These are phyloP conservation scores for Acanthoscelides obtectus DNA, from an alignment of 2,888 invertebrate genomes.

Conservation along the genomic window DNA sequence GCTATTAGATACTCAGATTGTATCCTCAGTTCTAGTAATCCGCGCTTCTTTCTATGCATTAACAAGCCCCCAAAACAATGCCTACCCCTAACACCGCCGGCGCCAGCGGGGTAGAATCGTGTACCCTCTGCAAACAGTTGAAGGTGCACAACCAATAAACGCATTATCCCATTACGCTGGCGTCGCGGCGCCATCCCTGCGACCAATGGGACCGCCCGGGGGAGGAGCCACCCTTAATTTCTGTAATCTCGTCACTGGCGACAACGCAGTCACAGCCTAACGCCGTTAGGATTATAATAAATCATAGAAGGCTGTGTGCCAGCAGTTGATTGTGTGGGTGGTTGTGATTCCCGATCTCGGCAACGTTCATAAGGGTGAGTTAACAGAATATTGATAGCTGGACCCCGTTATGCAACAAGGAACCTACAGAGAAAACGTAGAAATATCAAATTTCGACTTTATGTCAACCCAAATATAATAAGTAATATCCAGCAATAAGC, in stretches of 20 bases:
- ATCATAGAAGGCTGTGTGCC: slow-evolving; percentile 2
- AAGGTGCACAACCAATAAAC: slow-evolving; percentile 38
- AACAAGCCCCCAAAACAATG: background rate
- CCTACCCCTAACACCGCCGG: background rate
- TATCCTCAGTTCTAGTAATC: no score
- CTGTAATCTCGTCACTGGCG: slow-evolving; percentile 32
- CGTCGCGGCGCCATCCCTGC: slow-evolving; percentile 43
- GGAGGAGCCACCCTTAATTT: slow-evolving; percentile 43
- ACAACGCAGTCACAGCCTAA: slow-evolving; percentile 33
- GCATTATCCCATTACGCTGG: slow-evolving; percentile 37
- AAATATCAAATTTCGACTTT: no score
- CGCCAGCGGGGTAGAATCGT: background rate
- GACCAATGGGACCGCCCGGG: slow-evolving; percentile 40
- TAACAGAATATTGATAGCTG: background rate
- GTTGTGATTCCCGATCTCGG: no score
- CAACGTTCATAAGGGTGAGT: background rate
- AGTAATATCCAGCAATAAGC: no score
- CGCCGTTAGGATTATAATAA: slow-evolving; percentile 15
- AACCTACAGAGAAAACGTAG: no score
- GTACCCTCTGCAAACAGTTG: slow-evolving; percentile 3
- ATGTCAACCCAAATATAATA: no score
- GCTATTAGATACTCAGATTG: no score
- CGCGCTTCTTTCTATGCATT: no score
- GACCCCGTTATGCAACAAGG: no score
- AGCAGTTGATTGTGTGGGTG: background rate